Base-by-base conservation (phyloP, 2,797 vertebrate genomes). In the Fratercula arctica region DNA sequence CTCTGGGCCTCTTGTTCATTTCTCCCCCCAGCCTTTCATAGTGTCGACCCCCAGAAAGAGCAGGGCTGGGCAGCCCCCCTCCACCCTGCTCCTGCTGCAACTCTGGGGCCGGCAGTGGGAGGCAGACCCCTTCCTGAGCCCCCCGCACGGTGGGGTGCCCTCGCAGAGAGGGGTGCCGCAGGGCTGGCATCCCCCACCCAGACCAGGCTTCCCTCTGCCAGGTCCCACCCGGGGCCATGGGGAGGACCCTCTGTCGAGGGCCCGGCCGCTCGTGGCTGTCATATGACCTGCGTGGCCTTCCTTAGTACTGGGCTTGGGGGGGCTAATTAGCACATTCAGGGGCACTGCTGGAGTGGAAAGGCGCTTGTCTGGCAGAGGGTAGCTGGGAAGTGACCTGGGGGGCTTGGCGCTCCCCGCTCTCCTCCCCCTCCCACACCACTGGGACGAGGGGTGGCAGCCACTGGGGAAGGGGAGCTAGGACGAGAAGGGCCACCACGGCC, bases 301-400 rank as follows among this genome's bases (percentile, higher is more conserved):
- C 89, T 80, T 83, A 19, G 66, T 76, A 70, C 67, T 16, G 15
- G 72, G 80, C 88, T 88, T 41, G 68, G 69, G 95, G 87, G 86
- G 95, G 98, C 98, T 99, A 99, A 99, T 99, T 99, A 99, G 98
- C 95, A 97, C 98, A 98, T 99, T 98, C 98, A 98, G 97, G 98
- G 97, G 97, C 97, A 95, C 97, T 97, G 97, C 97, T 98, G 98
- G 98, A 98, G 98, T 98, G 98, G 98, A 98, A 97, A 98, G 98
- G 73, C 56, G 31, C 97, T 98, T 97, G 98, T 98, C 97, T 98
- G 97, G 98, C 96, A 85, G 97, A 96, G 90, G 97, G 97, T 93
- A 97, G 93, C 97, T 96, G 97, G 97, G 97, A 97, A 98, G 96
- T 98, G 92, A 60, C 92, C 60, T 26, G 83, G 12, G 73, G 41